A percentile compares a stretch with the other conserved stretches of the same genome.
Conservation (phyloP, 2,797 vertebrate species). For the Lateolabrax maculatus region DNA sequence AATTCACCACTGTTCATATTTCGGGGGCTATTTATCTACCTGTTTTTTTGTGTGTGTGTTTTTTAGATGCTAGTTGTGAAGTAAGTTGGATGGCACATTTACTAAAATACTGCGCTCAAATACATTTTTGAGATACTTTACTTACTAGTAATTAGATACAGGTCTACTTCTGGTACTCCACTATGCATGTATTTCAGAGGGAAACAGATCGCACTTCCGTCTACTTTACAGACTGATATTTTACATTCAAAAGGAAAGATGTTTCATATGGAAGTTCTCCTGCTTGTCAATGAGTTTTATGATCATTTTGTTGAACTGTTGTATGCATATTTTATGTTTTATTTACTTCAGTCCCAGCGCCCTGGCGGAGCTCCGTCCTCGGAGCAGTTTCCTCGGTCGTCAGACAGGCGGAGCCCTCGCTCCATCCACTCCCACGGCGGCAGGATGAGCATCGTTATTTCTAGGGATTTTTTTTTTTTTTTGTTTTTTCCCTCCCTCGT, state of each 20-base stretch:
- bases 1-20: neutral
- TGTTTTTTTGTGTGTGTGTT: neutral
- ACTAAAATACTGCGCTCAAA: neutral
- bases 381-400: neutral
- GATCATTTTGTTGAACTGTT: too few species aligned
- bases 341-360: too few species aligned
- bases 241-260: neutral
- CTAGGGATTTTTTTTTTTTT: conserved; percentile 7
- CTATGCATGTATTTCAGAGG: too few species aligned
- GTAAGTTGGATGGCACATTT: neutral
- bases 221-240: neutral
- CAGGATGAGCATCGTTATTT: conserved; percentile 56
- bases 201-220: too few species aligned
- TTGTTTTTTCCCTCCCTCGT: conserved; percentile 18
- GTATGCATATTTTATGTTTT: too few species aligned
- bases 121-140: neutral
- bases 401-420: conserved; percentile 79
- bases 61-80: neutral
- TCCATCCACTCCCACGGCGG: conserved; percentile 32
- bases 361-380: neutral
- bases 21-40: neutral
- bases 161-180: too few species aligned
- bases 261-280: neutral
- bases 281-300: neutral
- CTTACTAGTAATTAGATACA: too few species aligned